Conservation (phyloP, 2,797 vertebrate species). For the Miopithecus talapoin region DNA sequence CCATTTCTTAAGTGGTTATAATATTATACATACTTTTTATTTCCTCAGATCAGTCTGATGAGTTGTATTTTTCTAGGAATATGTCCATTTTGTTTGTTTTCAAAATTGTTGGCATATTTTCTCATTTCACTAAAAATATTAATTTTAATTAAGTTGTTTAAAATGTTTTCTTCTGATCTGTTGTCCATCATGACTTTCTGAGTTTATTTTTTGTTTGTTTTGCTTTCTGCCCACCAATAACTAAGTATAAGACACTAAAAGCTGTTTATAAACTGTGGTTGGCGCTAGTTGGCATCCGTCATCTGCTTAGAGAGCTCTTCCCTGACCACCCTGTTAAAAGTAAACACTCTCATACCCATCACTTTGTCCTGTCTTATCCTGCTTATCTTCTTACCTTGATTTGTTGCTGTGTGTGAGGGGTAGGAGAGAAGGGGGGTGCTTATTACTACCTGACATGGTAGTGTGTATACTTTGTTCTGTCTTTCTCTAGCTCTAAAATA, state of each 20-base stretch:
- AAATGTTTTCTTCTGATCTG: background rate
- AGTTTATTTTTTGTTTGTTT: background rate
- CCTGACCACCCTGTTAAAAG: background rate
- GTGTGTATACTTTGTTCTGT: background rate
- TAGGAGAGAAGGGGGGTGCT: background rate
- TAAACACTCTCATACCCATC: background rate
- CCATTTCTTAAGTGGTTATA: background rate
- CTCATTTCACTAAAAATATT: background rate
- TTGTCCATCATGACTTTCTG: background rate
- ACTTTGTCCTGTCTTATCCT: background rate
- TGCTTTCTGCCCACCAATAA: background rate
- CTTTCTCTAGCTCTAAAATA: background rate
- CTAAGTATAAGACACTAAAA: background rate
- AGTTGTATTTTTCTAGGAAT: background rate
- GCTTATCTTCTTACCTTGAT: background rate
- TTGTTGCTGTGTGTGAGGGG: background rate
- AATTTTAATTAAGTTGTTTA: background rate
- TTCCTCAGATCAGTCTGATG: background rate
- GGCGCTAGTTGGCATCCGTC: background rate
- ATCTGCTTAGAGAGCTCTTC: background rate
- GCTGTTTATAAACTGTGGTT: background rate
- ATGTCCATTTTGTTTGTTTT: conserved; percentile 10
- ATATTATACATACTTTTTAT: background rate
- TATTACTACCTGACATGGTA: background rate
- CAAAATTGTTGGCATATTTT: background rate